phyloP scores from a whole-genome alignment of 2,888 invertebrate genomes.

The Chouioia cunea region DNA sequence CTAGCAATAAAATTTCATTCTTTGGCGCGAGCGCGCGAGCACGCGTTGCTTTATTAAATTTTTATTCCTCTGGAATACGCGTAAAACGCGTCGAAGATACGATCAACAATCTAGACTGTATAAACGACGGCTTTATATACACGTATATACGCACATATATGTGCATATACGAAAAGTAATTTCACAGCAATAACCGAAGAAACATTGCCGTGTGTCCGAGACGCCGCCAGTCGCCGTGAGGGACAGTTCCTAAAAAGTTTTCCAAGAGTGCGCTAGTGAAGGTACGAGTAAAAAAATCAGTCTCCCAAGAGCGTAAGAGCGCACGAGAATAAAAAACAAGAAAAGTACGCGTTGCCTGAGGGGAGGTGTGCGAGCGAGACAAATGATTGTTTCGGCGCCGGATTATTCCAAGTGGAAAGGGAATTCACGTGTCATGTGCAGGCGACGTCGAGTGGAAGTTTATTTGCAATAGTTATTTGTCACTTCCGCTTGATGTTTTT shows the following conservation, averaged over 20 bases:
- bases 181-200: background rate
- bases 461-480: no score
- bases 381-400: slow-evolving; percentile 24
- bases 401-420: slow-evolving; percentile 14
- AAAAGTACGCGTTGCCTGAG: no score
- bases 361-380: background rate
- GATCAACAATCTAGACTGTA: slow-evolving; percentile 25
- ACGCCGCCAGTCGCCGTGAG: background rate
- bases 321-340: slow-evolving; percentile 1
- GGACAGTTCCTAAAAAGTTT: slow-evolving; percentile 25
- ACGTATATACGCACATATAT: slow-evolving; percentile 1
- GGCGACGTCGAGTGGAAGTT: background rate
- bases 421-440: slow-evolving; percentile 13
- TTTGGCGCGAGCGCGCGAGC: no score
- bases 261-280: background rate
- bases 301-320: no score
- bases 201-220: no score
- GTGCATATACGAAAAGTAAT: slow-evolving; percentile 9
- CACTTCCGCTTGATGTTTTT: no score
- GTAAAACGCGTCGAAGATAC: slow-evolving; percentile 32
- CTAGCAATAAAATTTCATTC: no score
- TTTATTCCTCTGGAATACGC: slow-evolving; percentile 1
- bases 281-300: no score
- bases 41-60: slow-evolving; percentile 38
- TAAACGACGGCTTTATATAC: background rate